A percentile compares a stretch with the other conserved stretches of the same genome.
These are phyloP conservation scores for Caradrina clavipalpis DNA, from an alignment of 2,888 invertebrate species.

Conservation along the genomic window DNA sequence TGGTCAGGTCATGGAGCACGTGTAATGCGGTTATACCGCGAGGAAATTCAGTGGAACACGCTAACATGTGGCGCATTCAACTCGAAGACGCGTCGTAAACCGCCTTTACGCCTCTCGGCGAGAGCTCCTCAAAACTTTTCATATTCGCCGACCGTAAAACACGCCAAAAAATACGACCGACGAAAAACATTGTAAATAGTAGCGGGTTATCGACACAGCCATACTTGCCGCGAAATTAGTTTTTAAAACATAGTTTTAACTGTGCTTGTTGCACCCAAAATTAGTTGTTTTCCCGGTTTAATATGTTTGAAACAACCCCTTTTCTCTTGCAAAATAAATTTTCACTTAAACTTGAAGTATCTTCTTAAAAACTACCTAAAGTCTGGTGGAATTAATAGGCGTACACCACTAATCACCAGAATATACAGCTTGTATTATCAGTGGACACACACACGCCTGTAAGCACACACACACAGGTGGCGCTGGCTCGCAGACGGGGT, in stretches of 20 bases:
- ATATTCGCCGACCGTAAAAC: conserved; percentile 89
- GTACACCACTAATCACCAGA: conserved; percentile 66
- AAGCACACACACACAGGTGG: conserved; percentile 60
- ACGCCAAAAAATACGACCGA: conserved; percentile 89
- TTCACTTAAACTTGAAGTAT: conserved; percentile 28
- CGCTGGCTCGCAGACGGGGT: conserved; percentile 63
- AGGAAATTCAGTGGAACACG: conserved; percentile 83
- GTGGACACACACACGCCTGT: conserved; percentile 39
- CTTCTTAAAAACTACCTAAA: conserved; percentile 22
- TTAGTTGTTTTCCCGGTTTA: conserved; percentile 72
- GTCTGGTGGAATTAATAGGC: conserved; percentile 41
- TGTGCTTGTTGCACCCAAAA: conserved; percentile 82
- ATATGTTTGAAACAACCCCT: conserved; percentile 20
- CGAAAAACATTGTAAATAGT: conserved; percentile 90
- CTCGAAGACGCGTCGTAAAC: conserved; percentile 90
- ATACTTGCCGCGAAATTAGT: conserved; percentile 83
- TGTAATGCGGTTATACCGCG: conserved; percentile 86
- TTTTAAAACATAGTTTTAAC: conserved; percentile 88
- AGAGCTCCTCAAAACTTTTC: conserved; percentile 90
- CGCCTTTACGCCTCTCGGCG: conserved; percentile 88
- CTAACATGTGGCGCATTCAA: conserved; percentile 87
- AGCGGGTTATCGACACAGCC: conserved; percentile 84
- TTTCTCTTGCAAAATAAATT: conserved; percentile 31
- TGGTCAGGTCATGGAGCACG: conserved; percentile 87
- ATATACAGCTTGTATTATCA: conserved; percentile 62